Evolutionary conservation across 1,140 invertebrate genomes (phyloP), one percentile per base, ranked within the genome.

Genomic region (Sarcophaga bullata): DNA sequence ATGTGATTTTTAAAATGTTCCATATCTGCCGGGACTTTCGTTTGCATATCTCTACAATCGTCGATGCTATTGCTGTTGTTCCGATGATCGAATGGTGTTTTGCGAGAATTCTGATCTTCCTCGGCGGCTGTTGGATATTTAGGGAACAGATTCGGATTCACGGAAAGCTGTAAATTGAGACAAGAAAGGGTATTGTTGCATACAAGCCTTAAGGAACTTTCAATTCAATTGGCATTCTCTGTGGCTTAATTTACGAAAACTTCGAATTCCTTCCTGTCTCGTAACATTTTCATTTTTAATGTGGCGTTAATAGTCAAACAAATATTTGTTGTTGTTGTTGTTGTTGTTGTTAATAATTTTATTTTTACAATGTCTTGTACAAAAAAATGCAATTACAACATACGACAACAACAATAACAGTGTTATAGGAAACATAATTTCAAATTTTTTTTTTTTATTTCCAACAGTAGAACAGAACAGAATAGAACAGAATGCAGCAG

Each of bases 41-140:
- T 17, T 9, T n/a, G 75, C 8, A 19, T 3, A 11, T 78, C 48
- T 3, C 49, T 10, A 25, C 9, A 15, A 10, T 50, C 48, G 4
- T 78, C 75, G 50, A 19, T 25, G 11, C 47, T 49, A 10, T 25
- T 52, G 1, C 25, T 37, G 10, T 48, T 78, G 13, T 13, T 78
- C 13, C 48, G 50, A 17, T 17, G 75, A 8, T 78, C 75, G 50
- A 78, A 78, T 0, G 75, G 75, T 1, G 75, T 50, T 50, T 78
- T 78, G 9, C 49, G 75, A 10, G 48, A 68, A 78, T 78, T 78
- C 17, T 72, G 25, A 62, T 62, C 47, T 6, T 52, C n/a, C n/a
- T 81, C 80, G 4, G 80, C 72, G 37, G 58, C 11, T 72, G 68
- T 81, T 72, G 46, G 80, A 72, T 48, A 72, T 80, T 80, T 58